phyloP scores from a whole-genome alignment of 2,113 vertebrate species.

The Cervus canadensis region DNA sequence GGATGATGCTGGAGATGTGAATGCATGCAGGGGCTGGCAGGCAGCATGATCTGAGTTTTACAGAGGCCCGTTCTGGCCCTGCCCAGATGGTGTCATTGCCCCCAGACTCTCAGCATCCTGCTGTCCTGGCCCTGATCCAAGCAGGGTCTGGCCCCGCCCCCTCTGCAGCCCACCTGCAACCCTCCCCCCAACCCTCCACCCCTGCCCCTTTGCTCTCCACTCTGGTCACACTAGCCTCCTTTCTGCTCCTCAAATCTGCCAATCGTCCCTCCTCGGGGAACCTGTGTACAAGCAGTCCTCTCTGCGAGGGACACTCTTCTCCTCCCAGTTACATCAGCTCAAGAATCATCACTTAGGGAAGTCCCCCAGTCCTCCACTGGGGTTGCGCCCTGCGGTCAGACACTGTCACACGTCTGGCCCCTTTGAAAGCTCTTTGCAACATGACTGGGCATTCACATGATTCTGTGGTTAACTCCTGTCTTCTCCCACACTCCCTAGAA shows the following conservation, averaged over 20 bases:
- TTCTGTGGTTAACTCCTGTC: no score
- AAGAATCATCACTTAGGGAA: not conserved
- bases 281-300: not conserved
- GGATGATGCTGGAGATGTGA: not conserved
- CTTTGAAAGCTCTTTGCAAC: not conserved
- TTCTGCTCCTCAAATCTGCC: not conserved
- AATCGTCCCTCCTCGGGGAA: not conserved
- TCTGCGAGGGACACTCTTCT: not conserved
- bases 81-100: not conserved
- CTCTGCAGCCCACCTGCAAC: not conserved
- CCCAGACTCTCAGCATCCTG: not conserved
- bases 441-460: rapidly evolving
- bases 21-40: rapidly evolving
- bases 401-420: not conserved
- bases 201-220: rapidly evolving
- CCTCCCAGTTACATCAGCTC: not conserved
- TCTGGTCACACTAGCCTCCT: not conserved
- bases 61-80: not conserved
- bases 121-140: not conserved
- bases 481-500: not conserved
- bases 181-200: not conserved
- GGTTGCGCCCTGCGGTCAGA: not conserved
- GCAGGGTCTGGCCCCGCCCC: not conserved
- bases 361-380: not conserved
- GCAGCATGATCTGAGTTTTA: not conserved